These are phyloP conservation scores for Germaria angustata DNA, from an alignment of 2,888 invertebrate genomes.

Conservation along the genomic window DNA sequence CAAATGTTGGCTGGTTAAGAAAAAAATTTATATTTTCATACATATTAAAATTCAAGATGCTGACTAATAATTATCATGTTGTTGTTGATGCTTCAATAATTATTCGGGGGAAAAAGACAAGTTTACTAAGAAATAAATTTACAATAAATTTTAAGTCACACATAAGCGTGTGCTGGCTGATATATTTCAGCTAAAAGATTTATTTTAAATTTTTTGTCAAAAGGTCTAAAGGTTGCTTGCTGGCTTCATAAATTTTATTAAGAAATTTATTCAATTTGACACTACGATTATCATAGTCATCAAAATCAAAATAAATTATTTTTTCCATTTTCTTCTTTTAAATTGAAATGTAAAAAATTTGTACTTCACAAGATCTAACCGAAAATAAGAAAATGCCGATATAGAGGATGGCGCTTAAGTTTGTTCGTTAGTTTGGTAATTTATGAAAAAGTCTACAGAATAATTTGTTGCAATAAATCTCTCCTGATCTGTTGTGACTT, in stretches of 20 bases:
- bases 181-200: not conserved
- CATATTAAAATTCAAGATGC: too few relatives aligned
- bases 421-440: too few relatives aligned
- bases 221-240: constrained; percentile 13
- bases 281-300: constrained; percentile 3
- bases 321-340: constrained; percentile 1
- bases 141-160: constrained; percentile 35
- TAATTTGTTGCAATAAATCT: not conserved
- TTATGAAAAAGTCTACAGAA: not conserved
- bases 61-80: too few relatives aligned
- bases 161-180: constrained; percentile 34
- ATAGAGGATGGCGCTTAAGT: not conserved
- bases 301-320: constrained; percentile 17
- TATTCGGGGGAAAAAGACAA: not conserved
- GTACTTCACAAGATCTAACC: constrained; percentile 21
- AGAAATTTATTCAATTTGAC: constrained; percentile 48
- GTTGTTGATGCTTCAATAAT: constrained; percentile 7
- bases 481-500: too few relatives aligned
- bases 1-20: too few relatives aligned
- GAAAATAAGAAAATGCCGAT: not conserved
- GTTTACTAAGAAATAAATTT: not conserved
- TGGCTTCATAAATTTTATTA: not conserved
- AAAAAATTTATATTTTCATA: too few relatives aligned
- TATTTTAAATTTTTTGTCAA: too few relatives aligned
- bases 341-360: constrained; percentile 1